phyloP scores from a whole-genome alignment of 2,888 invertebrate genomes.

The Teleiodes luculella region DNA sequence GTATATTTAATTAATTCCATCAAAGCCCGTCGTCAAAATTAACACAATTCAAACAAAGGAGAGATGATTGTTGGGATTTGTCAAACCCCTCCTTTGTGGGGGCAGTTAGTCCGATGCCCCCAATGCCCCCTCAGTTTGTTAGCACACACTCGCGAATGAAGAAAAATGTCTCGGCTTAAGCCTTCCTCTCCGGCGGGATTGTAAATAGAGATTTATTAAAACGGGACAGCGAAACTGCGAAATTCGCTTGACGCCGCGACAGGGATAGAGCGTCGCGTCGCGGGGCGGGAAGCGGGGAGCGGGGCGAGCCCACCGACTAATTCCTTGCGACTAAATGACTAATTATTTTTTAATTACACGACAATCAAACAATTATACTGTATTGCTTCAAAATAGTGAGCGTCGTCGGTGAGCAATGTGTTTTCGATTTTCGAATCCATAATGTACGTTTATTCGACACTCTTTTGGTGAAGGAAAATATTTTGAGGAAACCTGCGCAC shows the following conservation, averaged over 20 bases:
- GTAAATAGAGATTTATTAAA: conserved; percentile 78
- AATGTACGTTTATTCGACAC: no score
- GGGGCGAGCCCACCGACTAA: neutral
- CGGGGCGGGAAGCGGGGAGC: neutral
- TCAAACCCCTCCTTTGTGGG: neutral
- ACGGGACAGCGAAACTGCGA: conserved; percentile 64
- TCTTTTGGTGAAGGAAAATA: no score
- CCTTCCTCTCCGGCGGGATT: conserved; percentile 67
- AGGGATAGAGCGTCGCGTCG: neutral
- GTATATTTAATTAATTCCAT: neutral
- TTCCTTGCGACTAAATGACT: no score
- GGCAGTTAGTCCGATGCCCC: conserved; percentile 34
- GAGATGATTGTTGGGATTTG: conserved; percentile 9
- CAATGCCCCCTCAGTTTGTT: conserved; percentile 58
- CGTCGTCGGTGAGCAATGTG: no score
- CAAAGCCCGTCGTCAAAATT: conserved; percentile 3
- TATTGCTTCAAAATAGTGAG: no score
- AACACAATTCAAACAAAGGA: conserved; percentile 9
- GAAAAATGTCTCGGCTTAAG: conserved; percentile 76
- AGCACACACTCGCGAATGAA: conserved; percentile 72
- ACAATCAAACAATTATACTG: no score
- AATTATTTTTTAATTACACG: no score
- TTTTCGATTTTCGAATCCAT: no score
- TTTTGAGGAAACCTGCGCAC: no score
- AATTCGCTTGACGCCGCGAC: conserved; percentile 53